These are phyloP conservation scores for Euborellia annulipes DNA, from an alignment of 1,140 invertebrate genomes.

Conservation along the genomic window DNA sequence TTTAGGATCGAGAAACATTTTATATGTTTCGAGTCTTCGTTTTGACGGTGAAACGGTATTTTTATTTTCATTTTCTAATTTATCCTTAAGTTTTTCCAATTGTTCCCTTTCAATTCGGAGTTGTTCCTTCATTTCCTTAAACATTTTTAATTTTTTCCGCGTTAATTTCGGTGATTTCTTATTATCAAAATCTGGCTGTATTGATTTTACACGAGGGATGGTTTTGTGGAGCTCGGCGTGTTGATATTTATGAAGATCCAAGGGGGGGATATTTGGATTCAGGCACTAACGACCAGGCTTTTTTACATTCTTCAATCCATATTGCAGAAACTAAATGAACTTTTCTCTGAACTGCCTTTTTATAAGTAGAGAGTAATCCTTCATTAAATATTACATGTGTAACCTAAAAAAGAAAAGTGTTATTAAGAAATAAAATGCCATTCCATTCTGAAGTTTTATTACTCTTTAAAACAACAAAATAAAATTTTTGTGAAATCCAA, in stretches of 20 bases:
- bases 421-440: neutral
- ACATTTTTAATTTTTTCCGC: neutral
- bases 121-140: neutral
- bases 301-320: conserved; percentile 33
- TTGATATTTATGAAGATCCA: conserved; percentile 27
- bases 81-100: too few species aligned
- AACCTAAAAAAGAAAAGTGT: conserved; percentile 20
- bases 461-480: conserved; percentile 1
- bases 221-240: conserved; percentile 15
- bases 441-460: neutral
- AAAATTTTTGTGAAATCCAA: neutral
- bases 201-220: conserved; percentile 1
- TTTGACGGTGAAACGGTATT: too few species aligned
- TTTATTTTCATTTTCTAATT: too few species aligned
- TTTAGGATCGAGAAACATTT: too few species aligned
- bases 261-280: conserved; percentile 25
- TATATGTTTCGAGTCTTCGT: too few species aligned
- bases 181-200: conserved; percentile 2
- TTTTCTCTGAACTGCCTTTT: conserved; percentile 26
- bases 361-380: conserved; percentile 25
- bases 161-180: neutral
- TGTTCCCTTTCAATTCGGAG: too few species aligned
- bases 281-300: conserved; percentile 22
- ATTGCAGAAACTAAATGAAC: conserved; percentile 29
- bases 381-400: conserved; percentile 38